phyloP scores from a whole-genome alignment of 2,113 vertebrate genomes.

The Paradisaea rubra region DNA sequence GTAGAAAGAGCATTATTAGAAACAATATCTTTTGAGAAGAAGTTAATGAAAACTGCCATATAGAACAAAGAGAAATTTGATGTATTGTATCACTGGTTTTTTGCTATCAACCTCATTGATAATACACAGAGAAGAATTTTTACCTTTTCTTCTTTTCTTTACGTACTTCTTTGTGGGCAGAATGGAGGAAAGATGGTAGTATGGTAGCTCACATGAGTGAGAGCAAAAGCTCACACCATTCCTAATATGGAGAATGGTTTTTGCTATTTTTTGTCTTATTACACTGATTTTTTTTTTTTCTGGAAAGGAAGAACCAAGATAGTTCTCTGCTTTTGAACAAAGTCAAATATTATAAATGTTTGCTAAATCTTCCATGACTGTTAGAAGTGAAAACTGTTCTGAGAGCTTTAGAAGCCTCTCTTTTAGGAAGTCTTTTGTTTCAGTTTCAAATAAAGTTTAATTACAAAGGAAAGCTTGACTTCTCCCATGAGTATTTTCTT shows the following conservation, averaged over 20 bases:
- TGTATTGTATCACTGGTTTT: neutral
- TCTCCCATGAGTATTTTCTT: constrained; percentile 10
- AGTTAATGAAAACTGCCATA: neutral
- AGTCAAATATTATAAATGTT: neutral
- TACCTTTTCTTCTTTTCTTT: neutral
- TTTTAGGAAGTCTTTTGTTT: constrained; percentile 20
- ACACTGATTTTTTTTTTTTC: neutral
- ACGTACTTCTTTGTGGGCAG: neutral
- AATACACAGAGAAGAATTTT: neutral
- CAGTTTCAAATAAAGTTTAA: constrained; percentile 54
- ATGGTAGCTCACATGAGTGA: neutral
- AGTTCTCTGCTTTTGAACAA: neutral
- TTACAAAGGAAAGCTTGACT: constrained; percentile 43
- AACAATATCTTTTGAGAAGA: neutral
- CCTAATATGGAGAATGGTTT: neutral
- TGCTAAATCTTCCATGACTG: neutral
- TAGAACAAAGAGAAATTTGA: neutral
- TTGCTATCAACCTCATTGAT: neutral
- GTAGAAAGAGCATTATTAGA: neutral
- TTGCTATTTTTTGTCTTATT: neutral
- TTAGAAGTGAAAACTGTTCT: neutral
- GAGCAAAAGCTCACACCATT: neutral
- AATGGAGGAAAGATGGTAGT: neutral
- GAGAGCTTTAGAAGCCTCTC: neutral
- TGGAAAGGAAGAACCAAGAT: neutral